These are phyloP conservation scores for Eupithecia exiguata DNA, from an alignment of 2,888 invertebrate species.

Conservation along the genomic window DNA sequence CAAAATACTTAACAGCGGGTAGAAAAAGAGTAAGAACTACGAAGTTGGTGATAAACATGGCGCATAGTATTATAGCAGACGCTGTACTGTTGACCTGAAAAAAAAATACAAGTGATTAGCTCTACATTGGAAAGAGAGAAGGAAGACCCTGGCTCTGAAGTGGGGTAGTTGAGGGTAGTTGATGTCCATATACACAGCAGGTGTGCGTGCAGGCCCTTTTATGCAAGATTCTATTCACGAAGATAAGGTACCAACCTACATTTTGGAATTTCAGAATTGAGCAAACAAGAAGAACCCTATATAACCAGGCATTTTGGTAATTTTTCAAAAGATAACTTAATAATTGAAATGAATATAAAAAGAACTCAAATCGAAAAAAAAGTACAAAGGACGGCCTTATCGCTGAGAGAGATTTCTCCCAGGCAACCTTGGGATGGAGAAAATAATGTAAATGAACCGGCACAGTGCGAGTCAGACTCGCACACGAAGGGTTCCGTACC, in stretches of 20 bases:
- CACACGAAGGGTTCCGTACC: too few relatives aligned
- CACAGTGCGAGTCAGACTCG: too few relatives aligned
- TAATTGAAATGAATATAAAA: too few relatives aligned
- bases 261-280: too few relatives aligned
- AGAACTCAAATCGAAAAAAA: too few relatives aligned
- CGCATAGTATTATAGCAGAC: constrained; percentile 40
- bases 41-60: constrained; percentile 51
- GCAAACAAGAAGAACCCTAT: not conserved
- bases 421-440: too few relatives aligned
- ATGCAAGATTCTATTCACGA: not conserved
- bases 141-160: not conserved
- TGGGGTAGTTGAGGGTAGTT: not conserved
- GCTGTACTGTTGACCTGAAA: constrained; percentile 54
- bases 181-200: not conserved
- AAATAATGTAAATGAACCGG: too few relatives aligned
- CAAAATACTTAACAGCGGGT: constrained; percentile 50
- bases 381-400: too few relatives aligned
- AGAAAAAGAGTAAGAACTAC: constrained; percentile 47
- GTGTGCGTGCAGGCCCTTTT: not conserved
- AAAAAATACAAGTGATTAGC: not conserved
- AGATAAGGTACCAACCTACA: too few relatives aligned
- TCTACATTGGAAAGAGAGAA: not conserved
- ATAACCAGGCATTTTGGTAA: not conserved
- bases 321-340: too few relatives aligned
- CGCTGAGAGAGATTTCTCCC: too few relatives aligned